These are phyloP conservation scores for Fratercula arctica DNA, from an alignment of 2,797 vertebrate genomes.

Conservation along the genomic window DNA sequence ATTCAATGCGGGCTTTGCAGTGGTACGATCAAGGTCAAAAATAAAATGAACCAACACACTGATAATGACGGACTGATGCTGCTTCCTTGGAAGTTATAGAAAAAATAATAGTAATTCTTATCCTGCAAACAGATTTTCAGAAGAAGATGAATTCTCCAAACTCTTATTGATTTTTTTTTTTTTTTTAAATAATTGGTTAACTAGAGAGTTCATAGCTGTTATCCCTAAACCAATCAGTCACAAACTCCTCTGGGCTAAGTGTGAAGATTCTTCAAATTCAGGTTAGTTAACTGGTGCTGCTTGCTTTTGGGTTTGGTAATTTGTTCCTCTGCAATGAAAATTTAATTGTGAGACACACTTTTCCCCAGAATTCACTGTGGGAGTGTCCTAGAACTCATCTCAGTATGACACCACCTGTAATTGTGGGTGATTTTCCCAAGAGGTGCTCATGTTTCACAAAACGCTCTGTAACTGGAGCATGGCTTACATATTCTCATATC, in stretches of 20 bases:
- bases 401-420: neutral
- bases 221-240: neutral
- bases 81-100: neutral
- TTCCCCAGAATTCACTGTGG: neutral
- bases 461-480: neutral
- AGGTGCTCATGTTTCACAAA: accelerated
- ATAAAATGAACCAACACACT: neutral
- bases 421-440: neutral
- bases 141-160: neutral
- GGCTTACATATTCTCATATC: accelerated
- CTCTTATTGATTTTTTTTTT: neutral
- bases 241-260: neutral
- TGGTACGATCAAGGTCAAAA: neutral
- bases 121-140: neutral
- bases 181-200: neutral
- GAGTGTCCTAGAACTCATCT: constrained; percentile 38
- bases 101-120: neutral
- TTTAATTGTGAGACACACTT: constrained; percentile 5
- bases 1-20: neutral
- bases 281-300: constrained; percentile 18
- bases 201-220: neutral
- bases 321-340: neutral
- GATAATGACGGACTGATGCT: neutral
- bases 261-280: constrained; percentile 1
- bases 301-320: neutral